Base-by-base conservation (phyloP, 1,140 invertebrate genomes). In the Drosophila grimshawi region DNA sequence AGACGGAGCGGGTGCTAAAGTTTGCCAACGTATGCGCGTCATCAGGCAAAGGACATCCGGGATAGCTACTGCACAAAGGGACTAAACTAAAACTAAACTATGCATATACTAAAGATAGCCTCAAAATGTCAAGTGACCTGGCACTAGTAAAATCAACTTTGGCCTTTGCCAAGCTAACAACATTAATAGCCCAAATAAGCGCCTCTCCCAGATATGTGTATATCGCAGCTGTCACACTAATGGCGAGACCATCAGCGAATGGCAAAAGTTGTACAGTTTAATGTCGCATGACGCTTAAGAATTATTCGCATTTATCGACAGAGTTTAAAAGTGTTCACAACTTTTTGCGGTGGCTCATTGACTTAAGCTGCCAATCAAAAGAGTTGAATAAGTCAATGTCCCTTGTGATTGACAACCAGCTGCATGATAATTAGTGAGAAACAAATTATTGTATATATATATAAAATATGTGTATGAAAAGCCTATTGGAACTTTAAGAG, bases 11-110 rank as follows among this genome's bases (percentile, higher is more conserved):
- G 48, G 39, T 5, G 57, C n/a, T 61, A 30, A 41, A 53, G 49
- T 29, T 55, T 11, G 43, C 48, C 66, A 81, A 71, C 59, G 71
- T 72, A 80, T 72, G 80, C 80, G 69, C 80, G 80, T 83, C 80
- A 83, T 83, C 80, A 52, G 76, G 60, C 57, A 71, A 86, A 78
- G 75, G 60, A 86, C 75, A 86, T 81, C 81, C 81, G 81, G 81
- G 60, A 85, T 65, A 71, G 70, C 57, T 73, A 85, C 80, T 83
- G 81, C 82, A 78, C 60, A 77, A 53, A 68, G 46, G 45, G 10
- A 33, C 10, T 41, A 52, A 57, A 41, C 51, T 55, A 55, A 29
- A 56, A 46, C 35, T 27, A 35, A 57, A 45, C 45, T 43, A 46
- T 55, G 32, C 52, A 43, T 74, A 55, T 46, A 45, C 10, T 41